Conservation (phyloP, 1,140 invertebrate species). For the Coenobita brevimanus region DNA sequence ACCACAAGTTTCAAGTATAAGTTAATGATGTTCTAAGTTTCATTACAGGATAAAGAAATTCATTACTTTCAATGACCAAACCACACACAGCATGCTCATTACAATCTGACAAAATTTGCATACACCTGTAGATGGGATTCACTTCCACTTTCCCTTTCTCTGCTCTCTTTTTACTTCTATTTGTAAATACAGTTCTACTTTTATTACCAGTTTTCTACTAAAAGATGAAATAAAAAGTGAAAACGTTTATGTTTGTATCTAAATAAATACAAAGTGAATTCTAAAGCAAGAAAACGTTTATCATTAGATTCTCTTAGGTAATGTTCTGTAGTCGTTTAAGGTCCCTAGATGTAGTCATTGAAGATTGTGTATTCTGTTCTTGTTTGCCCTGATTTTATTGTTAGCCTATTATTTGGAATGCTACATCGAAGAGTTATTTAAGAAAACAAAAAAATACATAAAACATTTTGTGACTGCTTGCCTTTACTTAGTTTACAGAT, state of each 20-base stretch:
- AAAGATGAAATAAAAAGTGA: constrained; percentile 53
- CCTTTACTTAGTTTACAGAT: constrained; percentile 48
- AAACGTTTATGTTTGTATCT: constrained; percentile 60
- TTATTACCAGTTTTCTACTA: constrained; percentile 63
- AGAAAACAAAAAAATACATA: not conserved
- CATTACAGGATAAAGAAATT: too few species aligned
- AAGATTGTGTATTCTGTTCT: constrained; percentile 56
- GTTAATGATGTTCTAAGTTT: too few species aligned
- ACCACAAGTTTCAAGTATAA: too few species aligned
- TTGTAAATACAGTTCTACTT: constrained; percentile 56
- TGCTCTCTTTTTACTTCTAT: constrained; percentile 24
- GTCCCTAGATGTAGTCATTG: constrained; percentile 51
- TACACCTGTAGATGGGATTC: constrained; percentile 30
- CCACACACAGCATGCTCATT: too few species aligned
- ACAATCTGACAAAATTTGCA: too few species aligned
- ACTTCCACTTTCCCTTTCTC: not conserved
- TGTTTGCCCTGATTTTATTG: constrained; percentile 64
- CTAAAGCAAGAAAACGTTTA: constrained; percentile 61
- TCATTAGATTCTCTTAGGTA: constrained; percentile 65
- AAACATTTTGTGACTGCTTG: constrained; percentile 48
- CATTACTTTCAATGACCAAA: too few species aligned
- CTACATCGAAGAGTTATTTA: constrained; percentile 53
- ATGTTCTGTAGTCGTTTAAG: constrained; percentile 55
- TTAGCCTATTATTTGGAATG: constrained; percentile 60
- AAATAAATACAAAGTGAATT: constrained; percentile 50